A percentile compares a stretch with the other conserved stretches of the same genome.
phyloP scores from a whole-genome alignment of 2,113 vertebrate species.

The Cyprinodon brontotheroides region DNA sequence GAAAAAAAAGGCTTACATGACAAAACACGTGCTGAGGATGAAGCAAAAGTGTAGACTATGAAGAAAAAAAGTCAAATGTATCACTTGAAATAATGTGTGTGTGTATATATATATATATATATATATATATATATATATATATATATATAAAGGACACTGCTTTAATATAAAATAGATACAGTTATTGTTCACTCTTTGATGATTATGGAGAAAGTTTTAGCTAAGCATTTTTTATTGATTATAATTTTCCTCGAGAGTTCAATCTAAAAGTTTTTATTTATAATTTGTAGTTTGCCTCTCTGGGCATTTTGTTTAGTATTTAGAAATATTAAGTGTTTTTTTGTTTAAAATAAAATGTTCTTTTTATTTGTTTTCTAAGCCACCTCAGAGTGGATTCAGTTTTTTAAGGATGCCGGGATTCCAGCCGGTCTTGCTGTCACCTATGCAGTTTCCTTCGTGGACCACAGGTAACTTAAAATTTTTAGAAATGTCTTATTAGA shows the following conservation, averaged over 20 bases:
- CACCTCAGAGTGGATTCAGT: conserved; percentile 95
- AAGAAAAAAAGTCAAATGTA: conserved; percentile 16
- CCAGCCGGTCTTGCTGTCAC: conserved; percentile 90
- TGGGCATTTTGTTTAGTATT: not conserved
- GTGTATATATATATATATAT: no score
- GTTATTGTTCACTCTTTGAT: no score
- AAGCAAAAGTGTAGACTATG: conserved; percentile 27
- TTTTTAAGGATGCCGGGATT: conserved; percentile 94
- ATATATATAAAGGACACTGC: no score
- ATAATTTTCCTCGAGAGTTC: no score
- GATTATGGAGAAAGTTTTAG: no score
- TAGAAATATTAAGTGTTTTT: not conserved
- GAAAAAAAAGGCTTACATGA: not conserved
- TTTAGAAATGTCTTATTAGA: not conserved
- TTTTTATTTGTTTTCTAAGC: conserved; percentile 65
- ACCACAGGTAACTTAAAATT: conserved; percentile 84
- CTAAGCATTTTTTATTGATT: no score
- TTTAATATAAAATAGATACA: no score
- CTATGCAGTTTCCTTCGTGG: conserved; percentile 91
- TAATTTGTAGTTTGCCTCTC: not conserved
- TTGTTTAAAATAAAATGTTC: not conserved
- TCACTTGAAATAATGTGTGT: no score
- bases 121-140: no score
- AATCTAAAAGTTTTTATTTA: not conserved
- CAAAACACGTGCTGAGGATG: conserved; percentile 1